Base-by-base conservation (phyloP, 1,140 invertebrate species). In the Dreissena polymorpha region DNA sequence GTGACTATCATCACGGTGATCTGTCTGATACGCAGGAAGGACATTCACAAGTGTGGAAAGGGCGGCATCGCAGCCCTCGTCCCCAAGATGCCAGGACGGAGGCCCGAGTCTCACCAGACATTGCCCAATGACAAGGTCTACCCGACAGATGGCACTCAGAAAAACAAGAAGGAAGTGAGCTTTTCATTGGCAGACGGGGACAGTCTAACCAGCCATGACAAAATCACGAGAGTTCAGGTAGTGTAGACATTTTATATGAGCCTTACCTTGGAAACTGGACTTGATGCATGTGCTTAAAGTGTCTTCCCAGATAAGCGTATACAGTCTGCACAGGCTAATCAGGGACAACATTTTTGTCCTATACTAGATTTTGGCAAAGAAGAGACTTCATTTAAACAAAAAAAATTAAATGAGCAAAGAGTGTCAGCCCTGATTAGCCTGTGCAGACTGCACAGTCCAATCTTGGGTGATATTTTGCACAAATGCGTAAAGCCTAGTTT, bases 1-100 rank as follows among this genome's bases (percentile, higher is more conserved):
- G 84, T 85, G n/a, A 86, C 83, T 69, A 88, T 89, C 49, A 85
- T 89, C 10, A 83, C 88, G 0, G 74, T 88, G 39, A 89, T 89
- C 65, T 86, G 88, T n/a, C 77, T 88, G 27, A 87, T 89, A 68
- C 77, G 85, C 10, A 49, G 87, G 8, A 77, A 86, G 65, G 88
- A 89, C 83, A 69, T 83, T 68, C 71, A 74, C 27, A 76, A 76
- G 53, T 83, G 81, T 65, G 65, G 64, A 14, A 77, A 83, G 60
- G 50, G 51, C 39, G 14, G 13, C 51, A 71, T 63, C 53, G 29
- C 73, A 16, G 8, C 49, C 14, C 39, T 65, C 18, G 16, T 16
- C 18, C 65, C 23, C 29, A 70, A 60, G 21, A 18, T 60, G 16
- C 16, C 23, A 12, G 69, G 68, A n/a, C n/a, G 53, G n/a, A 76